Evolutionary conservation across 2,113 vertebrate species (phyloP).

Genomic region (Caranx melampygus): DNA sequence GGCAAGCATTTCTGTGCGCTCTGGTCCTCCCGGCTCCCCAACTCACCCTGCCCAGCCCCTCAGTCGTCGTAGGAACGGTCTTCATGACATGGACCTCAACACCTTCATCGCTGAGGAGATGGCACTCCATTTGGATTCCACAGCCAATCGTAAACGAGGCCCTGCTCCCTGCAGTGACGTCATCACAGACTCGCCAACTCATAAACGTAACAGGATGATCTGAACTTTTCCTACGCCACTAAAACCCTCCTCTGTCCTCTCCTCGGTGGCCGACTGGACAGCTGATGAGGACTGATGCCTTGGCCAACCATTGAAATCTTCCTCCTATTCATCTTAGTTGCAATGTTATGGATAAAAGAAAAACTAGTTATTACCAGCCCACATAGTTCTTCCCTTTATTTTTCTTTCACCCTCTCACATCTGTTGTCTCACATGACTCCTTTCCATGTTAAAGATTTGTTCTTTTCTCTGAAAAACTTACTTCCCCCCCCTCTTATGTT

Average conservation of each 20-base stretch:
- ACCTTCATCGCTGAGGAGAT: conserved; percentile 99
- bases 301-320: conserved; percentile 72
- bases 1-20: conserved; percentile 99
- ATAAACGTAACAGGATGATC: conserved; percentile 99
- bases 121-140: conserved; percentile 98
- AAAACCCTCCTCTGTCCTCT: conserved; percentile 58
- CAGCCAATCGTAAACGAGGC: conserved; percentile 97
- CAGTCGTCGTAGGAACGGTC: conserved; percentile 97
- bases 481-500: conserved; percentile 27
- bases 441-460: conserved; percentile 35
- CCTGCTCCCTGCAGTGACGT: conserved; percentile 97
- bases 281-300: conserved; percentile 71
- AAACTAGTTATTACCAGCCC: conserved; percentile 80
- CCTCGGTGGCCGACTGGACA: conserved; percentile 69
- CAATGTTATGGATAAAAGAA: conserved; percentile 87
- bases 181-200: conserved; percentile 99
- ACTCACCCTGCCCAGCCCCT: conserved; percentile 91
- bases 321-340: conserved; percentile 73
- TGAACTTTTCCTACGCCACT: conserved; percentile 85
- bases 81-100: conserved; percentile 99
- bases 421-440: conserved; percentile 66
- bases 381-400: conserved; percentile 85
- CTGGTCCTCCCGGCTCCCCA: conserved; percentile 96
- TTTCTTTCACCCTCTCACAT: neutral
- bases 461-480: neutral